phyloP scores from a whole-genome alignment of 2,888 invertebrate species.

The Nomada ferruginata region DNA sequence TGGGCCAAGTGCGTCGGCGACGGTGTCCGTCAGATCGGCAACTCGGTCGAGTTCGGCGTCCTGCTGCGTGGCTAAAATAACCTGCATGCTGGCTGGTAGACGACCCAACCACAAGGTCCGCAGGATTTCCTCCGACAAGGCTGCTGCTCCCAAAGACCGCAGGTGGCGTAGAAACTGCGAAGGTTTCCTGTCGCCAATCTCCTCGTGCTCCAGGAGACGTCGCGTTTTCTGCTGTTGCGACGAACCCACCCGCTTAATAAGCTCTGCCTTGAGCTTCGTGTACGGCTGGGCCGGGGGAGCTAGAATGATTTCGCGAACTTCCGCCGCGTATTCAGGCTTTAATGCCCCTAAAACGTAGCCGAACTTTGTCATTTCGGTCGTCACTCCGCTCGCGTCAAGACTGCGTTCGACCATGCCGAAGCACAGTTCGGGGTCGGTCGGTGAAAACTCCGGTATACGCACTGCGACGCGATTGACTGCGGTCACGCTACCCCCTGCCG shows the following conservation, averaged over 20 bases:
- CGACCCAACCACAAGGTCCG: slow-evolving; percentile 22
- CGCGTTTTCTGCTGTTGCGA: slow-evolving; percentile 23
- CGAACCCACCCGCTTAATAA: not conserved
- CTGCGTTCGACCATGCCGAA: slow-evolving; percentile 6
- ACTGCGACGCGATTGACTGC: slow-evolving; percentile 1
- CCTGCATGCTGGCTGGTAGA: slow-evolving; percentile 1
- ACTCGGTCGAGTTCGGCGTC: not conserved
- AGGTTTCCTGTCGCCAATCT: slow-evolving; percentile 25
- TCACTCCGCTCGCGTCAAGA: not conserved
- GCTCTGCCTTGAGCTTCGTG: too few relatives aligned
- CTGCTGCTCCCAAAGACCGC: not conserved
- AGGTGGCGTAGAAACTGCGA: slow-evolving; percentile 20
- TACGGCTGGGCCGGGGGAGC: not conserved
- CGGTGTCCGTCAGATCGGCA: not conserved
- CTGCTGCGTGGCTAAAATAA: slow-evolving; percentile 1
- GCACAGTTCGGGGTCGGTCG: slow-evolving; percentile 11
- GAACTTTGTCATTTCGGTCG: not conserved
- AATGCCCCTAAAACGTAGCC: not conserved
- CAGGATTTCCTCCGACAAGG: not conserved
- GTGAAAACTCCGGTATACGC: slow-evolving; percentile 6
- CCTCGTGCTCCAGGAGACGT: slow-evolving; percentile 12
- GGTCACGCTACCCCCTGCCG: not conserved
- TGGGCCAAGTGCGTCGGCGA: slow-evolving; percentile 7
- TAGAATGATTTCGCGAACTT: slow-evolving; percentile 2
- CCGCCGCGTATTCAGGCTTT: not conserved